Base-by-base conservation (phyloP, 2,888 invertebrate genomes). In the Hypomecis atomaria region DNA sequence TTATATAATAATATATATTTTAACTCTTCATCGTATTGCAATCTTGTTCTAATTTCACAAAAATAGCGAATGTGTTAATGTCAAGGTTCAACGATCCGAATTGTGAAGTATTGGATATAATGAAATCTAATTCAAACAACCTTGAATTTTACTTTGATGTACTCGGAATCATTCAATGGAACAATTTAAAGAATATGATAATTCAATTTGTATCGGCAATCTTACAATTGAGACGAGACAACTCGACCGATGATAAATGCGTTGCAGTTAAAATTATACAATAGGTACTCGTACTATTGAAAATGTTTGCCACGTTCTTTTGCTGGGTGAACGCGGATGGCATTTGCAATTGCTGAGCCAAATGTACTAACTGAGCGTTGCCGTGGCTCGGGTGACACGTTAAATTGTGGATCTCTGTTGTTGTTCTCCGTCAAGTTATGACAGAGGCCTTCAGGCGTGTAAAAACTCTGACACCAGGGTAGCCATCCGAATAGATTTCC, bases 61-160 rank as follows among this genome's bases (percentile, higher is more conserved):
- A 54, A 36, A 37, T 43, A 40, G 11, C 9, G 0, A 40, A 42
- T 9, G 33, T 33, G n/a, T 48, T 42, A 53, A 53, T 38, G 34
- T 53, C 53, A 47, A 53, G 53, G 59, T 53, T 59, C 53, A 47
- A 40, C n/a, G 5, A 53, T n/a, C 36, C 10, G n/a, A 40, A 60
- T 48, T 48, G 48, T 8, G 40, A 40, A 52, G 36, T 36, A 36
- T 34, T 8, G 33, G 6, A 36, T 59, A 47, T 55, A 55, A 55
- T 55, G 50, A 60, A 59, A 52, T 6, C 55, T 59, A 55, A 58
- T 49, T 60, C 6, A 50, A 8, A 50, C 43, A 58, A 56, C 47
- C 61, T 58, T 62, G 55, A 56, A 37, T 52, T 40, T 53, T 4
- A 36, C 3, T 52, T 52, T 40, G 49, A 9, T 43, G 34, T 87